Evolutionary conservation across 2,113 vertebrate genomes (phyloP).

Genomic region (Nesoenas mayeri): DNA sequence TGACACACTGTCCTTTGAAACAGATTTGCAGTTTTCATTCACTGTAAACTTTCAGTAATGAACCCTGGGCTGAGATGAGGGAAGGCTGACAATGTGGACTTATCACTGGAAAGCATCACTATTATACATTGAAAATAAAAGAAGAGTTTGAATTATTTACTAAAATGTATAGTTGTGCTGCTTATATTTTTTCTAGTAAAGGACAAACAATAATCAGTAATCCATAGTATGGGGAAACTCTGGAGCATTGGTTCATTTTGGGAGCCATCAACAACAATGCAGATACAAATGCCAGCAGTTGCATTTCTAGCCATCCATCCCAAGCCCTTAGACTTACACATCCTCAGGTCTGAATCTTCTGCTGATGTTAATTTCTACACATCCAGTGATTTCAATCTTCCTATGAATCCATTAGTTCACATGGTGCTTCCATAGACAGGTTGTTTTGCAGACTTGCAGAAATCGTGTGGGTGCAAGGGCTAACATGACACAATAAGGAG

Average conservation of each 20-base stretch:
- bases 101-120: not conserved
- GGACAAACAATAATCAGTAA: not conserved
- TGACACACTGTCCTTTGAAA: not conserved
- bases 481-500: not conserved
- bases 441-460: not conserved
- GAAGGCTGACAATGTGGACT: not conserved
- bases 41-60: not conserved
- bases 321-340: not conserved
- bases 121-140: not conserved
- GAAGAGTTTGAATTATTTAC: not conserved
- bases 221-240: not conserved
- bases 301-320: not conserved
- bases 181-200: not conserved
- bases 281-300: not conserved
- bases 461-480: not conserved
- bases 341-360: not conserved
- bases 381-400: not conserved
- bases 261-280: not conserved
- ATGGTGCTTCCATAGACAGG: not conserved
- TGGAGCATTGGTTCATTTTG: not conserved
- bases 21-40: constrained; percentile 2
- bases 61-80: not conserved
- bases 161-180: not conserved
- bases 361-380: not conserved
- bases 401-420: not conserved